These are phyloP conservation scores for Sandelia bainsii DNA, from an alignment of 2,797 vertebrate genomes.

Conservation along the genomic window DNA sequence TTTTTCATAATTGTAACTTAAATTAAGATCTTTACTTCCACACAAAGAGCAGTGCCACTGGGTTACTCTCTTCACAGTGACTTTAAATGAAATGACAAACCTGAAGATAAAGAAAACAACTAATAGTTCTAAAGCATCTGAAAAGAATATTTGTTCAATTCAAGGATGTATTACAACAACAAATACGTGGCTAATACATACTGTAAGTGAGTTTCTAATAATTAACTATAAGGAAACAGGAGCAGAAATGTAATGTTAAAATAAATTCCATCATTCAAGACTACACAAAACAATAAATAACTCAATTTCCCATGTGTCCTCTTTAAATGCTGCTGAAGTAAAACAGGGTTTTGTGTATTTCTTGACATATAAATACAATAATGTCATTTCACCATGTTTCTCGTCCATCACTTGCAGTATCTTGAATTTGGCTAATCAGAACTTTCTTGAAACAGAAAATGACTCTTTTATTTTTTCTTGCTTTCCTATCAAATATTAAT, in stretches of 20 bases:
- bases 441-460: conserved; percentile 51
- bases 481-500: conserved; percentile 67
- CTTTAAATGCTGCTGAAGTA: conserved; percentile 6
- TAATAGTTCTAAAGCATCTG: background rate
- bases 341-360: conserved; percentile 8
- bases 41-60: background rate
- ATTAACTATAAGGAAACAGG: background rate
- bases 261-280: background rate
- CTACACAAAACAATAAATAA: background rate
- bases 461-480: conserved; percentile 39
- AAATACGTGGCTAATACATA: background rate
- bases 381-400: conserved; percentile 14
- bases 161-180: background rate
- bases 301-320: background rate
- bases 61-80: background rate
- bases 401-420: conserved; percentile 31
- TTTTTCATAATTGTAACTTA: no score
- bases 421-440: conserved; percentile 56
- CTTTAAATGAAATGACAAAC: background rate
- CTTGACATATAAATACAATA: conserved; percentile 28
- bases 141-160: background rate
- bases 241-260: background rate
- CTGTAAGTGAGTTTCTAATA: no score
- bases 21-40: background rate
- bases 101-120: background rate